Conservation (phyloP, 1,140 invertebrate genomes). For the Sycophila sp. region DNA sequence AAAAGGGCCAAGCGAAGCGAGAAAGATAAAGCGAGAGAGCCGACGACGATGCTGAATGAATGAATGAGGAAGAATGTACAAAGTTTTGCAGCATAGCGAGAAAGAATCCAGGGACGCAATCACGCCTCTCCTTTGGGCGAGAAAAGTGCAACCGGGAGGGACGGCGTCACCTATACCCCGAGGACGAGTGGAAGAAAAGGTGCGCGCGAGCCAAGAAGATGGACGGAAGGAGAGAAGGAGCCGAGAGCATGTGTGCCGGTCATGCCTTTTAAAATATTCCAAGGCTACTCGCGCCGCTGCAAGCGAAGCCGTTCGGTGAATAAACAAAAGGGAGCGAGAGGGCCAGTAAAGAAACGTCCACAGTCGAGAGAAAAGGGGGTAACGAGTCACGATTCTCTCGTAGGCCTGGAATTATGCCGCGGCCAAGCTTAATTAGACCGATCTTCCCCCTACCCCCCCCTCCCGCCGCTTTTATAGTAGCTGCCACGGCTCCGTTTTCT, state of each 20-base stretch:
- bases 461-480: background rate
- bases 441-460: background rate
- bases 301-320: background rate
- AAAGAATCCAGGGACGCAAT: constrained; percentile 19
- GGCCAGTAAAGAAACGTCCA: background rate
- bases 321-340: background rate
- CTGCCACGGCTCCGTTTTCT: background rate
- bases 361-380: too few relatives aligned
- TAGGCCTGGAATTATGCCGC: constrained; percentile 2
- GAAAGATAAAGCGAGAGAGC: background rate
- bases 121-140: background rate
- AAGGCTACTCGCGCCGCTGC: background rate
- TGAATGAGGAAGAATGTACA: constrained; percentile 33
- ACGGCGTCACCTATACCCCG: background rate
- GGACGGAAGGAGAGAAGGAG: background rate
- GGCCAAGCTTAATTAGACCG: constrained; percentile 22
- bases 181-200: background rate
- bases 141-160: background rate
- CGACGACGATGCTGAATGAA: constrained; percentile 2
- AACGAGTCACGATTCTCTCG: background rate
- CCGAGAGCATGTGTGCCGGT: background rate
- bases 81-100: constrained; percentile 6
- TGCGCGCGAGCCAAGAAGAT: background rate
- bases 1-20: background rate
- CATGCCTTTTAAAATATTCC: constrained; percentile 22